Evolutionary conservation across 2,888 invertebrate genomes (phyloP), one percentile per base, ranked within the genome.

Genomic region (Slavum lentiscoides): DNA sequence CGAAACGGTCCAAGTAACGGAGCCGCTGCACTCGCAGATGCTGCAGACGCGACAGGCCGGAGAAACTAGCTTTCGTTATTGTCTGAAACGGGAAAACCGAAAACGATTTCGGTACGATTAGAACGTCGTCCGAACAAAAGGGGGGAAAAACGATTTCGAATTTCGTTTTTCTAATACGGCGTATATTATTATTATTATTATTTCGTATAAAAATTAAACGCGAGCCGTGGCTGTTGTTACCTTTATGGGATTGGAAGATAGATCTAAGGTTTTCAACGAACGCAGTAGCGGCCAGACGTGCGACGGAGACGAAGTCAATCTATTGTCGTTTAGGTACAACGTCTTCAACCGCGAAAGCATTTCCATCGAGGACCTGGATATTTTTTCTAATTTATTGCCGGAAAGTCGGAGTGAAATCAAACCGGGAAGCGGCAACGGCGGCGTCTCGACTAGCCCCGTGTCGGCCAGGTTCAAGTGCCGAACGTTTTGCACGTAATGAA

Each of bases 401-500:
- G 94, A 93, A 82, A 96, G 87, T 87, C 95, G 94, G 84, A 96
- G 90, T 84, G 91, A 90, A 61, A 93, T 91, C 84, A 96, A 89
- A 86, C 93, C 92, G 21, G 91, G 91, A 84, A 96, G 88, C 83
- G 94, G 87, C 83, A 94, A 88, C 84, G 91, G 90, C 82, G 95
- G 95, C 85, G 94, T 89, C 75, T 90, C 90, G 85, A 90, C 91
- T 85, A 96, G 90, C 83, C 93, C 93, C 86, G 93, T 91, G 86
- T 91, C 91, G 77, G 92, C 91, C 85, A 96, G 88, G 85, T 91
- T 92, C 84, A 96, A 89, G 85, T 91, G 90, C 86, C 93, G 91
- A 83, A 96, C 89, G 85, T 92, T 92, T 77, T 93, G 94, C 74
- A 94, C 90, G 87, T 94, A 94, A 86, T 95, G 92, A 86, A 95